Evolutionary conservation across 2,888 invertebrate genomes (phyloP).

Genomic region (Thelaira solivaga): DNA sequence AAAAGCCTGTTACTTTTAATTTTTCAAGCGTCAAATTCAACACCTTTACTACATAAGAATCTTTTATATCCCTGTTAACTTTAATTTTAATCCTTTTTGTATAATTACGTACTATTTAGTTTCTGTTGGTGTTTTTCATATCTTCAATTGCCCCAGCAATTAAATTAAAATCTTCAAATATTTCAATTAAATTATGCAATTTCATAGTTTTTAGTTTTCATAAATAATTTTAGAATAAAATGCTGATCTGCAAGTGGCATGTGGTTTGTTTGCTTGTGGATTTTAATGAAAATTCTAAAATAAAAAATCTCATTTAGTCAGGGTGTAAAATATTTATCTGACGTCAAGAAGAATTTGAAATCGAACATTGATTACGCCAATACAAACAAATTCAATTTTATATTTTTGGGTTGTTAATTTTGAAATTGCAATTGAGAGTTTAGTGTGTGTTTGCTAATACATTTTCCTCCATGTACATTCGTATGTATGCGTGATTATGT

Average conservation of each 20-base stretch:
- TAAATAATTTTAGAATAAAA: background rate
- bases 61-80: too few species aligned
- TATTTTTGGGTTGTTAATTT: slow-evolving; percentile 10
- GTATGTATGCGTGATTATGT: background rate
- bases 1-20: too few species aligned
- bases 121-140: too few species aligned
- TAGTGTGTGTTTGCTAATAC: background rate
- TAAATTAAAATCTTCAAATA: too few species aligned
- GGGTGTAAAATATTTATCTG: slow-evolving; percentile 21
- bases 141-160: too few species aligned
- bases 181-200: background rate
- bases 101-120: too few species aligned
- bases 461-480: background rate
- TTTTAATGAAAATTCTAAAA: slow-evolving; percentile 5
- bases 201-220: background rate
- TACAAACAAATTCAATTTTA: background rate
- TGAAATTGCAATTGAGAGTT: slow-evolving; percentile 16
- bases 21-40: too few species aligned
- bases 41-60: too few species aligned
- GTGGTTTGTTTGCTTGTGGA: background rate
- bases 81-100: too few species aligned
- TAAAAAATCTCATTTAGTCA: too few species aligned
- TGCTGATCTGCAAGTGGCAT: background rate
- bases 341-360: slow-evolving; percentile 46
- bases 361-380: slow-evolving; percentile 6